These are phyloP conservation scores for Leuciscus idus DNA, from an alignment of 2,113 vertebrate genomes.

Conservation along the genomic window DNA sequence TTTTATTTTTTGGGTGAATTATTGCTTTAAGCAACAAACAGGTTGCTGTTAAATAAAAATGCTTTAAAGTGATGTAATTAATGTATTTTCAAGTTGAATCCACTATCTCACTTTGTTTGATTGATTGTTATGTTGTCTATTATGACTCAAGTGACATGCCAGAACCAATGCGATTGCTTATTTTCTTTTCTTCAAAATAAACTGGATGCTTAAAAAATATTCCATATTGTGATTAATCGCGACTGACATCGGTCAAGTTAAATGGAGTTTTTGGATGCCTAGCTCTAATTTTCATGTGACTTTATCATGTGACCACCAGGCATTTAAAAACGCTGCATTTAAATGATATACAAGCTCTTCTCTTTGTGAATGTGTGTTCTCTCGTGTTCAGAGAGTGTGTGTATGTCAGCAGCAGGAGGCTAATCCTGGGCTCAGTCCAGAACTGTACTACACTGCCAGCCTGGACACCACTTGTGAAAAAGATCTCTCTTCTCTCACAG, in stretches of 20 bases:
- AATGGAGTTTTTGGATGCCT: neutral
- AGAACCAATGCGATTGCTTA: no score
- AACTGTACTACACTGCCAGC: conserved; percentile 19
- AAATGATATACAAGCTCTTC: neutral
- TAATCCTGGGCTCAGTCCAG: neutral
- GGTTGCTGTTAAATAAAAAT: neutral
- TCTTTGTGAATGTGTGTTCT: conserved; percentile 18
- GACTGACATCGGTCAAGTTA: neutral
- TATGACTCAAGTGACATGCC: no score
- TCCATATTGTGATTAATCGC: neutral
- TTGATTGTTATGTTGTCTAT: no score
- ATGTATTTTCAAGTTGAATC: no score
- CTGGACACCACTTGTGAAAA: conserved; percentile 31
- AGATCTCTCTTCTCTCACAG: conserved; percentile 14
- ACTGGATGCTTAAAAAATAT: no score
- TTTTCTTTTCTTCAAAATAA: no score
- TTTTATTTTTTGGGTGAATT: neutral
- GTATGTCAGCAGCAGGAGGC: conserved; percentile 10
- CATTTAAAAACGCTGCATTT: no score
- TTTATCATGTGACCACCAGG: no score
- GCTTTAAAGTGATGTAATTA: neutral
- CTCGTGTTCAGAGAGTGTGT: neutral
- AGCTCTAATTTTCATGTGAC: neutral
- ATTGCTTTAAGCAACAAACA: neutral
- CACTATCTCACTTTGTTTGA: neutral